Evolutionary conservation across 92 coral and sea anemone genomes (phyloP).

Genomic region (Porites evermanni): DNA sequence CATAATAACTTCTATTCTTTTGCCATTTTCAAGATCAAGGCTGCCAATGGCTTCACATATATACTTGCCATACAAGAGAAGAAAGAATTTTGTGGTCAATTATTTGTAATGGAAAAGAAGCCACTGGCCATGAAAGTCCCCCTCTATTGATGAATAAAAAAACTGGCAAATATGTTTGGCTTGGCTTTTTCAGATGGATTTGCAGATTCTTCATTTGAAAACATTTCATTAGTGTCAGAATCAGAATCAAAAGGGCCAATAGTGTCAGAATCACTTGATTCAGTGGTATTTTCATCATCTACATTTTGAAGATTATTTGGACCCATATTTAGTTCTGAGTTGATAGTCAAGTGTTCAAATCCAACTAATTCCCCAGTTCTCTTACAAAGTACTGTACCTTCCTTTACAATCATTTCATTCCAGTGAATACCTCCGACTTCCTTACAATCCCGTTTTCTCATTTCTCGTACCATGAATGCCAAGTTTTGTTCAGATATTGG

Average conservation of each 20-base stretch:
- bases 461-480: conserved; percentile 46
- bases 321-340: not conserved
- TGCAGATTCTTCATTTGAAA: not conserved
- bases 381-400: conserved; percentile 56
- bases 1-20: conserved; percentile 16
- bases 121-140: conserved; percentile 28
- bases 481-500: conserved; percentile 49
- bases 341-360: conserved; percentile 44
- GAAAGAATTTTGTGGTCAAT: conserved; percentile 4
- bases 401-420: conserved; percentile 57
- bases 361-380: conserved; percentile 68
- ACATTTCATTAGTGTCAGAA: not conserved
- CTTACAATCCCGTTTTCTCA: conserved; percentile 57
- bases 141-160: conserved; percentile 8
- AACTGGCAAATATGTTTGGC: conserved; percentile 10
- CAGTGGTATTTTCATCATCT: not conserved
- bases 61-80: conserved; percentile 36
- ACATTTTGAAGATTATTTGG: not conserved
- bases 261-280: not conserved
- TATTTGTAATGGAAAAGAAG: conserved; percentile 23
- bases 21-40: not conserved
- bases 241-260: no score
- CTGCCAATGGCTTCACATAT: conserved; percentile 18
- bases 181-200: conserved; percentile 3
- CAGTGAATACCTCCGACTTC: conserved; percentile 63